Evolutionary conservation across 1,140 invertebrate genomes (phyloP), one percentile per base, ranked within the genome.

Genomic region (Orussus abietinus): DNA sequence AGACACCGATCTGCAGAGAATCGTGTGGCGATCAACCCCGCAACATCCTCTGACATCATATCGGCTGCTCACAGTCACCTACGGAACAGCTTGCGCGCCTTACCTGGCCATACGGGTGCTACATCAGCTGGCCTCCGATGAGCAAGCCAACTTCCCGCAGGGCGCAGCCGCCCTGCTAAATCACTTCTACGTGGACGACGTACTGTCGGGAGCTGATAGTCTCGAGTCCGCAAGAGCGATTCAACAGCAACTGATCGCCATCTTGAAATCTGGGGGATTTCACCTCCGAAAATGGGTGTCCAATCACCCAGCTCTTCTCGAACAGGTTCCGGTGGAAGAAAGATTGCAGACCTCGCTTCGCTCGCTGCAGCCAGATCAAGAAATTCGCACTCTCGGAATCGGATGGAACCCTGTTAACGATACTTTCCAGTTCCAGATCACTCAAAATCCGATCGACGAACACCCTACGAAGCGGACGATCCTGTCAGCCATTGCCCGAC

Each of bases 121-220:
- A 0, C 38, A 53, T 19, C 57, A 56, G 13, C 21, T 62, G 22
- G 41, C 42, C 19, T 21, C 39, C 6, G 52, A 55, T 34, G 40
- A 50, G 45, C 47, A 56, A 31, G n/a, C 35, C 6, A 5, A 34
- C 3, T 42, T 39, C 26, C 44, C 44, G 0, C 11, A 17, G n/a
- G 38, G 25, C 5, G 38, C 41, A 9, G 10, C 19, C 3, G 22
- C 45, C 1, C 13, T 58, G 7, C n/a, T 17, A 1, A 25, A 49
- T 1, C 32, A 61, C 29, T 38, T 55, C n/a, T 62, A 62, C 36
- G 45, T 59, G 7, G 58, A 64, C 34, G 56, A 64, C 33, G 12
- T 52, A 1, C 13, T 62, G 1, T 30, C 44, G 4, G 59, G 57
- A 5, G 42, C 35, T 5, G 6, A 43, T 4, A 39, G 29, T 5